Evolutionary conservation across 2,113 vertebrate genomes (phyloP).

Genomic region (Illadopsis cleaveri): DNA sequence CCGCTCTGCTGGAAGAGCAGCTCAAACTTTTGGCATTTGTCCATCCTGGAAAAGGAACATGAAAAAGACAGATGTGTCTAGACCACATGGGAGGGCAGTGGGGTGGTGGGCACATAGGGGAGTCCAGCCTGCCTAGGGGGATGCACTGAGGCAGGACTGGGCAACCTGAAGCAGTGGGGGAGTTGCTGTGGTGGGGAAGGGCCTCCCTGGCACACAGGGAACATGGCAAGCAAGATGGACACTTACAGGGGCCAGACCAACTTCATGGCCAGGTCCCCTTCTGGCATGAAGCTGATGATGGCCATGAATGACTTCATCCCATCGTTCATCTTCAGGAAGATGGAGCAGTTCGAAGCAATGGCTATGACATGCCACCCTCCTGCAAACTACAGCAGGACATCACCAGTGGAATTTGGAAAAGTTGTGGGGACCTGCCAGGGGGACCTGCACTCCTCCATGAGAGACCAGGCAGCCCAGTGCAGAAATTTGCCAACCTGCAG

Average conservation of each 20-base stretch:
- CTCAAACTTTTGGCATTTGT: background rate
- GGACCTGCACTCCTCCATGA: background rate
- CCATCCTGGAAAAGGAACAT: background rate
- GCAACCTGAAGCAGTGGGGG: accelerated
- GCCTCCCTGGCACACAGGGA: accelerated
- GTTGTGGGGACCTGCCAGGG: background rate
- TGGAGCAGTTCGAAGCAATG: background rate
- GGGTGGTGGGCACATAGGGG: too few relatives aligned
- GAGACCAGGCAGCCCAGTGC: background rate
- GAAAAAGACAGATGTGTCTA: background rate
- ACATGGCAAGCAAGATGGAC: accelerated
- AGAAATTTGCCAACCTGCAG: background rate
- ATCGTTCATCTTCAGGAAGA: slow-evolving; percentile 31
- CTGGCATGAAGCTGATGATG: background rate
- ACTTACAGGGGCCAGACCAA: background rate
- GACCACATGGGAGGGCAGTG: accelerated
- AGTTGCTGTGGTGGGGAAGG: background rate
- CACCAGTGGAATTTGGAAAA: background rate
- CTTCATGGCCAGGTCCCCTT: background rate
- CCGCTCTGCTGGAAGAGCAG: background rate
- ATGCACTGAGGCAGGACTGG: background rate
- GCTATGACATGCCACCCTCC: background rate
- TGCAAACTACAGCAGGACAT: slow-evolving; percentile 4
- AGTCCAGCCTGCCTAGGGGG: background rate
- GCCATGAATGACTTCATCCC: background rate